Conservation (phyloP, 1,140 invertebrate species). For the Chironomus striatipennis region DNA sequence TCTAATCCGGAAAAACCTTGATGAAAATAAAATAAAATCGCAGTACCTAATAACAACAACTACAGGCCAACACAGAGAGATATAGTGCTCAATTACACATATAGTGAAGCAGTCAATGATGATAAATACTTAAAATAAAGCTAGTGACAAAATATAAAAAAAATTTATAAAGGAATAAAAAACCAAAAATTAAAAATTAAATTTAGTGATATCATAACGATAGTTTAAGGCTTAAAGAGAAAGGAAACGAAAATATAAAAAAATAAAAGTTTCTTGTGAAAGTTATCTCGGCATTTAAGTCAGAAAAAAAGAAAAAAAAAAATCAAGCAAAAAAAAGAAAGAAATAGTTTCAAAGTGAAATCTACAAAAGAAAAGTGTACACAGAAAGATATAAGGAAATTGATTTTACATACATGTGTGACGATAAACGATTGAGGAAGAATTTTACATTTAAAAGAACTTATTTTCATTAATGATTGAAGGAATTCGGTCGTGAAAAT, state of each 20-base stretch:
- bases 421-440: background rate
- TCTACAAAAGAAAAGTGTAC: background rate
- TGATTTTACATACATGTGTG: constrained; percentile 13
- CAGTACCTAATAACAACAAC: no score
- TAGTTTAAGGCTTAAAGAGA: background rate
- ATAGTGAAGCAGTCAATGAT: no score
- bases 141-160: no score
- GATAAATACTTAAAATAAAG: background rate
- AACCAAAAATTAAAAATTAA: background rate
- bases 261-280: constrained; percentile 10
- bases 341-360: constrained; percentile 22
- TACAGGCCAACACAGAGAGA: no score
- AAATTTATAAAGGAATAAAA: background rate
- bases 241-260: background rate
- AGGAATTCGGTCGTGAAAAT: background rate
- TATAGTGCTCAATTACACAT: no score
- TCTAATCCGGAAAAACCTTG: constrained; percentile 22
- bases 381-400: background rate
- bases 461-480: constrained; percentile 28
- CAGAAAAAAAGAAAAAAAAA: background rate
- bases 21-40: background rate
- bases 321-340: background rate
- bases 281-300: background rate
- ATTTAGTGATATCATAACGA: background rate
- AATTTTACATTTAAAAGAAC: constrained; percentile 30